Conservation (phyloP, 1,140 invertebrate genomes). For the Dreissena rostriformis region DNA sequence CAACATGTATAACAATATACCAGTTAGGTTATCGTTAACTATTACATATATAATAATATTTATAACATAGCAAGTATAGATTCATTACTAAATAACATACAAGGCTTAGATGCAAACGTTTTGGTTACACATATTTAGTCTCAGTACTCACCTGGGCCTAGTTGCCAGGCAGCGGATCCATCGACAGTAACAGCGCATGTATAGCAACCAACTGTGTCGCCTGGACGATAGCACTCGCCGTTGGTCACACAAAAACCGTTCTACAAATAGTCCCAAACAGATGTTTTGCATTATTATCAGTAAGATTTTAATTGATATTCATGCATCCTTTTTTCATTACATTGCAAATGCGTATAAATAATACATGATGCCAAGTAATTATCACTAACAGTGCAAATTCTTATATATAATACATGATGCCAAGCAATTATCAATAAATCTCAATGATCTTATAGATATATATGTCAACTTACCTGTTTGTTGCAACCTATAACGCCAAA, state of each 20-base stretch:
- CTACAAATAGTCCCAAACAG: neutral
- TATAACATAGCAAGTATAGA: too few species aligned
- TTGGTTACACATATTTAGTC: too few species aligned
- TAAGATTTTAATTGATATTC: neutral
- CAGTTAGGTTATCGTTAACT: too few species aligned
- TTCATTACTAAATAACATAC: neutral
- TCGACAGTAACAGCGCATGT: conserved; percentile 2
- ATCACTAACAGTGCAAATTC: too few species aligned
- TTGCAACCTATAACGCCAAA: neutral
- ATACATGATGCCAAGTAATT: neutral
- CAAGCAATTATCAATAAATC: neutral
- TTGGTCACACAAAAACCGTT: conserved; percentile 16
- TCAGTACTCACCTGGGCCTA: conserved; percentile 10
- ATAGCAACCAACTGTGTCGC: conserved; percentile 6
- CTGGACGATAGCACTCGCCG: conserved; percentile 15
- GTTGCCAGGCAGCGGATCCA: neutral
- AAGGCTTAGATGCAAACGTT: neutral
- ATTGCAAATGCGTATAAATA: neutral
- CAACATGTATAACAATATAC: too few species aligned
- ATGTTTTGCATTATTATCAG: neutral
- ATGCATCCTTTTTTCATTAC: neutral
- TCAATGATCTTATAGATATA: neutral
- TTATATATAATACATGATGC: neutral
- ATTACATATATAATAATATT: too few species aligned
- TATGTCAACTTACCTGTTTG: neutral